A percentile compares a stretch with the other conserved stretches of the same genome.
Conservation (phyloP, 2,113 vertebrate species). For the Trematomus loennbergii region DNA sequence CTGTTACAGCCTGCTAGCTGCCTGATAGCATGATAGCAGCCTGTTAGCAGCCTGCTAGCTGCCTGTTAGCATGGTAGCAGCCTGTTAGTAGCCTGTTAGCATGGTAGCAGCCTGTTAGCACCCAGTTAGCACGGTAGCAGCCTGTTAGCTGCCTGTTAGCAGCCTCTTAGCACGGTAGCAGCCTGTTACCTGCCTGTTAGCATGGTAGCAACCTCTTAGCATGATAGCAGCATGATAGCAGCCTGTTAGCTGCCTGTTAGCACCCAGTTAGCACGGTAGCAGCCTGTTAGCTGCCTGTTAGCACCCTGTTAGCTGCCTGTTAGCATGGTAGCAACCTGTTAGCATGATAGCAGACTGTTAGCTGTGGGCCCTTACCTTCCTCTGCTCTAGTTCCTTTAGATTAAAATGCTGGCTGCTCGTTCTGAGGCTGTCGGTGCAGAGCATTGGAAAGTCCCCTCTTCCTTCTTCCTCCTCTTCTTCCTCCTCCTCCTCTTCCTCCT, state of each 20-base stretch:
- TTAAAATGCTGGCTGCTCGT: slow-evolving; percentile 14
- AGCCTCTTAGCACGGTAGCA: too few species aligned
- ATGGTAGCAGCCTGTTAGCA: background rate
- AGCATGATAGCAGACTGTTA: too few species aligned
- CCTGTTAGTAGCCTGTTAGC: background rate
- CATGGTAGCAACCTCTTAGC: background rate
- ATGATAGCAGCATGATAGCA: too few species aligned
- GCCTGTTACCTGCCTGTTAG: background rate
- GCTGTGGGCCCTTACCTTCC: slow-evolving; percentile 53
- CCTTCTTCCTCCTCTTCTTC: too few species aligned
- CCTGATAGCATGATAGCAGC: too few species aligned
- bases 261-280: too few species aligned
- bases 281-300: background rate
- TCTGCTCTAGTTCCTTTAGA: slow-evolving; percentile 38
- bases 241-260: background rate
- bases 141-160: background rate
- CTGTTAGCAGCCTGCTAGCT: background rate
- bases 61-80: background rate
- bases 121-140: background rate
- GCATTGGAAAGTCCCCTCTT: too few species aligned
- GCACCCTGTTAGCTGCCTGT: background rate
- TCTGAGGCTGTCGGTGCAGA: background rate
- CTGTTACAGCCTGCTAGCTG: background rate
- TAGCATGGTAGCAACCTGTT: background rate
- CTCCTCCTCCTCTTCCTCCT: too few species aligned